phyloP scores from a whole-genome alignment of 2,888 invertebrate species.

The Priocnemis perturbator region DNA sequence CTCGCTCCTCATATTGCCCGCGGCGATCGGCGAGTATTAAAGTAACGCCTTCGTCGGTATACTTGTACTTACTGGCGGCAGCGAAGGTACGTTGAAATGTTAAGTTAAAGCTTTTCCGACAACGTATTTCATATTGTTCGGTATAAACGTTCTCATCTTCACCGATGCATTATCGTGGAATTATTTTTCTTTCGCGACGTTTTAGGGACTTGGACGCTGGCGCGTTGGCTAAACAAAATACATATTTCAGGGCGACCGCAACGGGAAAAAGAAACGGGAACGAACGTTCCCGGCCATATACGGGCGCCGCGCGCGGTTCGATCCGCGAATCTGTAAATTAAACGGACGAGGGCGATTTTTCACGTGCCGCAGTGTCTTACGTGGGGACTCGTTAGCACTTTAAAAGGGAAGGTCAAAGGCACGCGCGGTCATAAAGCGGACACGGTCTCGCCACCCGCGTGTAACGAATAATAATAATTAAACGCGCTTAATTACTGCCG shows the following conservation, averaged over 20 bases:
- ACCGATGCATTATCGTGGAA: too few species aligned
- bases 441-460: slow-evolving; percentile 57
- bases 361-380: neutral
- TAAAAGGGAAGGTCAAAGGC: slow-evolving; percentile 38
- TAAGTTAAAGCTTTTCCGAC: too few species aligned
- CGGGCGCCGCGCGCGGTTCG: too few species aligned
- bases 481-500: slow-evolving; percentile 58
- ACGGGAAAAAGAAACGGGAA: neutral
- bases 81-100: too few species aligned
- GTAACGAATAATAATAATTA: slow-evolving; percentile 61
- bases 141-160: too few species aligned
- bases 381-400: slow-evolving; percentile 8
- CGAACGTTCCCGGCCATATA: neutral
- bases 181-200: too few species aligned
- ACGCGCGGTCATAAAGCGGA: slow-evolving; percentile 48
- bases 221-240: neutral
- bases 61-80: too few species aligned
- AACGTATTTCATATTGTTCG: too few species aligned
- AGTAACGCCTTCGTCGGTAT: too few species aligned
- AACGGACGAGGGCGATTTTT: neutral
- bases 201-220: too few species aligned
- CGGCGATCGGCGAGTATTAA: too few species aligned
- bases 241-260: neutral
- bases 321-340: slow-evolving; percentile 2
- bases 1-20: slow-evolving; percentile 30